Evolutionary conservation across 2,888 invertebrate species (phyloP), one percentile per base, ranked within the genome.

Genomic region (Coronaproctus castanopsis): DNA sequence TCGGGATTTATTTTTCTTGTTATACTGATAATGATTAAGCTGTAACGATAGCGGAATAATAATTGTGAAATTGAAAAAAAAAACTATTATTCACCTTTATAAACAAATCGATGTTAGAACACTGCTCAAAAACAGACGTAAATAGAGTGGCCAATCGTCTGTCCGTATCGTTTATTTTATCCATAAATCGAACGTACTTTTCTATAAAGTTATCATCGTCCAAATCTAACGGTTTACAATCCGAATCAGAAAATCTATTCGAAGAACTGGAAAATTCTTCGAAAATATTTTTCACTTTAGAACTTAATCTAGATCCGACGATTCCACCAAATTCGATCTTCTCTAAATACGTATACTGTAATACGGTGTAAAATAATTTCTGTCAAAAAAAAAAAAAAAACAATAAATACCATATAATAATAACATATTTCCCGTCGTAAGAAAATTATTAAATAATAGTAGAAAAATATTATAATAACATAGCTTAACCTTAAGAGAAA

Each of bases 81-180:
- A 8, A 36, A 36, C 36, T 36, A 8, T 36, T n/a, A 21, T 70
- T 61, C 62, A 82, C 76, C 71, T 81, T 82, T 66, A 80, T 80
- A 52, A 76, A 72, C 53, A 77, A 74, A 64, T 80, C 81, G 8
- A 83, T 69, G 48, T 81, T 82, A 64, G 77, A 76, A 65, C 87
- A 87, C 67, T 92, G 91, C 60, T 84, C 83, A 65, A 89, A 83
- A 0, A 85, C 87, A 68, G 85, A 82, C 14, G 81, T 78, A 67
- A 91, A 85, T 63, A 90, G 78, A 20, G 85, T 81, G 0, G 86
- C 87, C 49, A 93, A 74, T 62, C 83, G 76, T 61, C 83, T 76
- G 69, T 93, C 92, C 57, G 85, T 78, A 67, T 86, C 83, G 24
- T 79, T 76, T 1, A 78, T 75, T 61, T 79, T 79, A 1, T 70